phyloP scores from a whole-genome alignment of 2,888 invertebrate species.

The Geophilus truncorum region DNA sequence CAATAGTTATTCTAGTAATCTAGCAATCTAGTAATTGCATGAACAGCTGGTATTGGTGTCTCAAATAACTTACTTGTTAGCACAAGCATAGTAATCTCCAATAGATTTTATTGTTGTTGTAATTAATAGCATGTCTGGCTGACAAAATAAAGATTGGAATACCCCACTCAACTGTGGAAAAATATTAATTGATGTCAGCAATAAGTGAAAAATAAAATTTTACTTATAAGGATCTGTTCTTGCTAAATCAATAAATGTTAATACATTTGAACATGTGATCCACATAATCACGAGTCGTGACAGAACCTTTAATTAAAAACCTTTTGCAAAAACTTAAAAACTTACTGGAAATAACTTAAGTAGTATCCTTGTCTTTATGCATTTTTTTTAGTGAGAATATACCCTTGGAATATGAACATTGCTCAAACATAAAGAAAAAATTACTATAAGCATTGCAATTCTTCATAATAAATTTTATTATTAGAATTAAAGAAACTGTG shows the following conservation, averaged over 20 bases:
- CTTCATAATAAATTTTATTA: too few relatives aligned
- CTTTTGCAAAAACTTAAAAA: neutral
- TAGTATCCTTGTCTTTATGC: constrained; percentile 64
- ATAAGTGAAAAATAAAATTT: too few relatives aligned
- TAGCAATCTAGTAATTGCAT: constrained; percentile 82
- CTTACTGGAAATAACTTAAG: constrained; percentile 75
- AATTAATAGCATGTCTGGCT: constrained; percentile 37
- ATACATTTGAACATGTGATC: constrained; percentile 63
- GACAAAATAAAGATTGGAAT: constrained; percentile 35
- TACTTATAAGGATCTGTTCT: constrained; percentile 72
- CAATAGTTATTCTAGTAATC: too few relatives aligned
- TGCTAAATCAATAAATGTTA: constrained; percentile 63
- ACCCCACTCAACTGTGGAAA: constrained; percentile 36
- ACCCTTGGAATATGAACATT: too few relatives aligned
- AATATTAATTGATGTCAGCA: too few relatives aligned
- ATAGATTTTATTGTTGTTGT: constrained; percentile 41
- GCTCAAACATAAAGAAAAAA: too few relatives aligned
- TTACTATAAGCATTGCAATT: too few relatives aligned
- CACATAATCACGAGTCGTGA: constrained; percentile 71
- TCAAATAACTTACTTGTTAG: constrained; percentile 55
- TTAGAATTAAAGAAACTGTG: too few relatives aligned
- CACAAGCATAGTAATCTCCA: constrained; percentile 53
- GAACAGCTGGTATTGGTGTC: constrained; percentile 74
- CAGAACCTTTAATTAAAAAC: constrained; percentile 58
- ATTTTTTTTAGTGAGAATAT: too few relatives aligned